Base-by-base conservation (phyloP, 2,888 invertebrate genomes). In the Archips xylosteana region DNA sequence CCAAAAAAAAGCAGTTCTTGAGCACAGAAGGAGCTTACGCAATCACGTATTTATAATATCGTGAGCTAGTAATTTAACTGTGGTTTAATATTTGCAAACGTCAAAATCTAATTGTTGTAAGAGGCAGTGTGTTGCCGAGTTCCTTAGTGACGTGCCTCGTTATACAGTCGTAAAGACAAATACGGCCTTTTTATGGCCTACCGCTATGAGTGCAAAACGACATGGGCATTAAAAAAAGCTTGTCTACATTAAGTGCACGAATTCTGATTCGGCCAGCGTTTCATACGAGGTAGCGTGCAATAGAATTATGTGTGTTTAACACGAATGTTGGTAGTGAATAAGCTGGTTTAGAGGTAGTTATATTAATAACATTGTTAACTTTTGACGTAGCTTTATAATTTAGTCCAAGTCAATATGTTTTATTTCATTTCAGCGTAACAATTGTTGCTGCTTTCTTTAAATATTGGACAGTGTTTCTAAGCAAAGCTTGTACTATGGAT, bases 241-340 rank as follows among this genome's bases (percentile, higher is more conserved):
- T 61, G 69, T 70, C 47, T 61, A 69, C 39, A 51, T 69, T 54
- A 69, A 69, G 51, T 70, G 69, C 62, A 15, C 42, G 34, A 42
- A 63, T 70, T 54, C 54, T 13, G 54, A 57, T 57, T 70, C 49
- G 42, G 8, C 32, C n/a, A 23, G 45, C 9, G 23, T 71, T 63
- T 71, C 72, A 75, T 71, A 72, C n/a, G 10, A 12, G 57, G 57
- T 57, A 32, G 75, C 54, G 49, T 47, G 4, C 10, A 34, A 64
- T 39, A 39, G 39, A 72, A 68, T 60, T 76, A 54, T 54, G 32
- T 57, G 12, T 57, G 10, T 32, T 57, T 10, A 32, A 23, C 32
- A 57, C 32, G 57, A 57, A 32, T 57, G 57, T n/a, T 57, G 57
- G 32, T 32, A 32, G 57, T 32, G 12, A 57, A 57, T 12, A 57